Evolutionary conservation across 2,797 vertebrate species (phyloP).

Genomic region (Arctocebus calabarensis): DNA sequence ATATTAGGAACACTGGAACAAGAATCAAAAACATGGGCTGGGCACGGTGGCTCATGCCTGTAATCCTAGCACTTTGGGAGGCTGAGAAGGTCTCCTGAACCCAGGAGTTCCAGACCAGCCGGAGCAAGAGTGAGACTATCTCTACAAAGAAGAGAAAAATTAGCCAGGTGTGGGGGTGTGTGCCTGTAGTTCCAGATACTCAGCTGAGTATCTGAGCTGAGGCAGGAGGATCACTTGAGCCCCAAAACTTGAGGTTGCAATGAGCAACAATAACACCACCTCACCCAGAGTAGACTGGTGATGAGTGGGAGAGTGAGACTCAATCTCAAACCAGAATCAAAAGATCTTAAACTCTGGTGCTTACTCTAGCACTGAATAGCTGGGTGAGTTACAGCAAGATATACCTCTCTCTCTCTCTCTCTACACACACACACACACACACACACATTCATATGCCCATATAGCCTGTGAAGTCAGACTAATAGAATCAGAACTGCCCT

Average conservation of each 20-base stretch:
- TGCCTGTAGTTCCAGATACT: neutral
- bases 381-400: neutral
- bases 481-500: neutral
- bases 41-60: neutral
- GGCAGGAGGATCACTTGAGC: neutral
- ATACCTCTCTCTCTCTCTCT: neutral
- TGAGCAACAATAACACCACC: neutral
- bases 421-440: too few species aligned
- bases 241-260: neutral
- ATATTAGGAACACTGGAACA: neutral
- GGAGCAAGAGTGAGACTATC: neutral
- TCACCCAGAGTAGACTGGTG: neutral
- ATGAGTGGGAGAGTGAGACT: neutral
- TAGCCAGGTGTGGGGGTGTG: neutral
- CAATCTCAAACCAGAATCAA: neutral
- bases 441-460: neutral
- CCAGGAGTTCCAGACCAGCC: neutral
- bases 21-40: neutral
- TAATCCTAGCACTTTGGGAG: neutral
- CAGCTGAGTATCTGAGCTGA: too few species aligned
- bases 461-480: neutral
- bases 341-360: neutral
- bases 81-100: neutral
- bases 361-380: neutral
- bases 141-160: neutral